Percentiles rank a stretch among this genome's conserved stretches.
These are phyloP conservation scores for Entomobrya proxima DNA, from an alignment of 2,888 invertebrate species.

Conservation along the genomic window DNA sequence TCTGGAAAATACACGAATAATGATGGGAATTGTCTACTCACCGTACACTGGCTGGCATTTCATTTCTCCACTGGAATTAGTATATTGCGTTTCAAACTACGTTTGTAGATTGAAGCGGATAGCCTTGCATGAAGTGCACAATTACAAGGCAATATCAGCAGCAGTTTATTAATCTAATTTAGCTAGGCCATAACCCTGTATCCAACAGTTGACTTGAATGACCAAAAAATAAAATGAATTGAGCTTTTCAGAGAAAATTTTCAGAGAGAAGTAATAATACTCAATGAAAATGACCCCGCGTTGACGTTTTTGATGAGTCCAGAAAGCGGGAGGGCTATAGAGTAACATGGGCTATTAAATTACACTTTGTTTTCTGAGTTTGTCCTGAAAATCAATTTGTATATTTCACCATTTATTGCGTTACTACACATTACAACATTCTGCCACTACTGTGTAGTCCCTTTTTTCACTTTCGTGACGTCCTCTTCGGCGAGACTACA, in stretches of 20 bases:
- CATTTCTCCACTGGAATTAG: neutral
- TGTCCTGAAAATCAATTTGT: conserved; percentile 31
- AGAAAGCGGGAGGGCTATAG: neutral
- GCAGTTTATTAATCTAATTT: conserved; percentile 14
- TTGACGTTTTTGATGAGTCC: conserved; percentile 56
- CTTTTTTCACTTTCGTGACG: neutral
- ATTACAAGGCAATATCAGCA: neutral
- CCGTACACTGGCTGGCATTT: neutral
- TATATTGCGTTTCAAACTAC: neutral
- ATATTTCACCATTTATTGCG: conserved; percentile 44
- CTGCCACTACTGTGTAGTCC: neutral
- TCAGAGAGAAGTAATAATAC: conserved; percentile 59
- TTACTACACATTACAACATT: conserved; percentile 18
- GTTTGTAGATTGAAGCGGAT: neutral
- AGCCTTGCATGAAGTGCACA: neutral
- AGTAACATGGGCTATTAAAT: conserved; percentile 55
- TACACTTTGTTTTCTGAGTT: conserved; percentile 56
- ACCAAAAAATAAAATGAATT: conserved; percentile 30
- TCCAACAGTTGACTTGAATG: neutral
- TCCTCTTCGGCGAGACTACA: neutral
- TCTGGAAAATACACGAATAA: neutral
- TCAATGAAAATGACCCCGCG: conserved; percentile 60
- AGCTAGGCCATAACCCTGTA: neutral
- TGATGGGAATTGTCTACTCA: neutral
- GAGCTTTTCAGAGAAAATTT: conserved; percentile 54